Evolutionary conservation across 2,113 vertebrate genomes (phyloP).

Genomic region (Lagopus leucura): DNA sequence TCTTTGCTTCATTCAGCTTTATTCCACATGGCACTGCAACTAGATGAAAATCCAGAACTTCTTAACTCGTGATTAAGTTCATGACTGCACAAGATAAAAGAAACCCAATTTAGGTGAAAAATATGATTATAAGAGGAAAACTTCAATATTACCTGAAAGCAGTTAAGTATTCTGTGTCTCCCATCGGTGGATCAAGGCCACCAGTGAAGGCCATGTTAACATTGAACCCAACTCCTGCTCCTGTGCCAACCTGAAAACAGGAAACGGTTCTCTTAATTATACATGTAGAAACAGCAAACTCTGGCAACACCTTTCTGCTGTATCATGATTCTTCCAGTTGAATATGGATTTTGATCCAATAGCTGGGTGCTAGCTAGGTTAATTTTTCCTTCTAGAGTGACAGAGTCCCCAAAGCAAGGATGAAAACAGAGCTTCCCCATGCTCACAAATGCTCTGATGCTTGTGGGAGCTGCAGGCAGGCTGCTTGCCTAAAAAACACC

Average conservation of each 20-base stretch:
- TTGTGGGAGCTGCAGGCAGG: not conserved
- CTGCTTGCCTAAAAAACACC: not conserved
- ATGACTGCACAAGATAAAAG: fast-evolving
- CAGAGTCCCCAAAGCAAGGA: not conserved
- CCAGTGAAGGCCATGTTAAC: conserved; percentile 98
- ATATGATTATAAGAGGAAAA: not conserved
- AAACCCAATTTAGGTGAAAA: not conserved
- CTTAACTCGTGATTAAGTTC: not conserved
- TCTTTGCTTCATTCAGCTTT: not conserved
- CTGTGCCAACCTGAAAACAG: conserved; percentile 86
- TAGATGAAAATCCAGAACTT: not conserved
- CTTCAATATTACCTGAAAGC: conserved; percentile 88
- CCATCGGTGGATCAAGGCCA: conserved; percentile 94
- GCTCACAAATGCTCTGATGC: not conserved
- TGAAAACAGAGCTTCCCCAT: not conserved
- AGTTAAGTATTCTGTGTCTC: conserved; percentile 91
- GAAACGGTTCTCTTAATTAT: not conserved
- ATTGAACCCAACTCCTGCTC: conserved; percentile 91
- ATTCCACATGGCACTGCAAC: not conserved
- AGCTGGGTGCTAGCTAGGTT: not conserved
- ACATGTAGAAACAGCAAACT: fast-evolving
- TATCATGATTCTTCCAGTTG: not conserved
- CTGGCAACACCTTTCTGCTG: not conserved
- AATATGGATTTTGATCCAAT: not conserved
- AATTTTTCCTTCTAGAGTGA: not conserved